Base-by-base conservation (phyloP, 2,888 invertebrate species). In the Acrobasis suavella region DNA sequence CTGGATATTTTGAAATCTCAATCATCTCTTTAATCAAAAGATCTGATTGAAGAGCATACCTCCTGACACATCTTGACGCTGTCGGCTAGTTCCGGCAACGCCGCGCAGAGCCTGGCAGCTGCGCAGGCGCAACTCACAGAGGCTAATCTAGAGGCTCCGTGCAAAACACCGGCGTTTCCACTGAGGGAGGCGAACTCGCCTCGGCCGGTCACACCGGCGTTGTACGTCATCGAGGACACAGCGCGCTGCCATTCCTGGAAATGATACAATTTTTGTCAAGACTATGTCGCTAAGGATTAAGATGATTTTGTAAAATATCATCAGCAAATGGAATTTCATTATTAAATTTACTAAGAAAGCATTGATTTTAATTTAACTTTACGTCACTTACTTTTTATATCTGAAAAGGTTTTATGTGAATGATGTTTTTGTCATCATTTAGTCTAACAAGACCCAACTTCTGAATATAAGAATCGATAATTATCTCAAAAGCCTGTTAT, bases 71-170 rank as follows among this genome's bases (percentile, higher is more conserved):
- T 68, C 63, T 89, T 86, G 60, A 91, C 89, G 22, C 74, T 69
- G 61, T 80, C 82, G 0, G 89, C 83, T 32, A 89, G 75, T 42
- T 80, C 83, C 0, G 91, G 89, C 49, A 76, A 65, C 1, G 85
- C 82, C 65, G 91, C 89, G 66, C 83, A 83, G 0, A 92, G 84
- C 2, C 89, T 63, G 7, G 91, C 89, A 60, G 91, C 91, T 15
- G 91, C 91, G 84, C 91, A 91, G 0, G 91, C 91, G 80, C 89
- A 89, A 65, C 83, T 83, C 0, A 91, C 91, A 66, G 89, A 89
- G 1, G 91, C 91, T n/a, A 92, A 80, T 3, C 91, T 79, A 72
- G 90, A 81, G 9, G 91, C 91, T 67, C 91, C 91, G 64, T 78
- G 82, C 78, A 90, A 67, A 70, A 91, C 91, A 64, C 90, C 88